phyloP scores from a whole-genome alignment of 2,797 vertebrate genomes.

The Rhinichthys osculus region DNA sequence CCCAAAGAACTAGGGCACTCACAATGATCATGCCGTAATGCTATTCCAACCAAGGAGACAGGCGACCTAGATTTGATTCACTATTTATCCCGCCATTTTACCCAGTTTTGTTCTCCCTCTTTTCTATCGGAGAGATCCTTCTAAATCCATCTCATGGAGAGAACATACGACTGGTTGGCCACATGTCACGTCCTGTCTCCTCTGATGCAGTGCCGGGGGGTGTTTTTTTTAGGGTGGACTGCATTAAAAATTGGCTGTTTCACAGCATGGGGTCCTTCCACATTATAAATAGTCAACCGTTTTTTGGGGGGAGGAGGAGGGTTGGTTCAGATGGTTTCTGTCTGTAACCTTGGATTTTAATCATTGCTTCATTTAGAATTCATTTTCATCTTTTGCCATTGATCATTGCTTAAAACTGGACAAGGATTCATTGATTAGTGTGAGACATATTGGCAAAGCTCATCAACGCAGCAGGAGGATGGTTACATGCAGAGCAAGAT shows the following conservation, averaged over 20 bases:
- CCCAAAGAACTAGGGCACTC: conserved; percentile 72
- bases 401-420: conserved; percentile 29
- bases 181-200: background rate
- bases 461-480: conserved; percentile 1
- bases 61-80: conserved; percentile 71
- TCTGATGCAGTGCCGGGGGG: background rate
- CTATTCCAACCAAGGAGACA: conserved; percentile 73
- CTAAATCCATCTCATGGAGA: background rate
- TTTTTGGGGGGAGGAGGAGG: background rate
- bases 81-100: conserved; percentile 75
- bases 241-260: conserved; percentile 20
- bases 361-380: conserved; percentile 34
- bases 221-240: background rate
- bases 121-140: background rate
- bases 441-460: conserved; percentile 19
- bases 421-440: conserved; percentile 12
- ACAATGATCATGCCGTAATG: conserved; percentile 57
- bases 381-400: conserved; percentile 18
- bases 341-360: conserved; percentile 17
- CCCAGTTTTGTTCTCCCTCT: background rate
- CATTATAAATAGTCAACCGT: background rate
- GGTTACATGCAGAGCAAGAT: background rate
- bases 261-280: conserved; percentile 7
- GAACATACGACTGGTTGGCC: conserved; percentile 27
- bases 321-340: background rate